Conservation (phyloP, 2,888 invertebrate species). For the Drosophila anomalata region DNA sequence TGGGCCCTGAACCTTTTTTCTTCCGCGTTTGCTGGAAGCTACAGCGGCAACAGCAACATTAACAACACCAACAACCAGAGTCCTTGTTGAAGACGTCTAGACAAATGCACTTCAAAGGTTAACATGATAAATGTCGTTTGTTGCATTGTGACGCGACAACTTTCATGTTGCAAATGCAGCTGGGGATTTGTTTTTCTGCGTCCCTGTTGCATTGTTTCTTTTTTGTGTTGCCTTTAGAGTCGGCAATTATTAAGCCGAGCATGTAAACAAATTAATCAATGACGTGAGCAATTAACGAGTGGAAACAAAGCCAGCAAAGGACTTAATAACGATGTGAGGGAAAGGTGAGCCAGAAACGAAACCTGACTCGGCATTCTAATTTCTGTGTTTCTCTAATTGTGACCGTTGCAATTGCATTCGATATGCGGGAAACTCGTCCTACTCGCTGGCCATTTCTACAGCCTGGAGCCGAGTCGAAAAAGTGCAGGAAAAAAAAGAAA, state of each 20-base stretch:
- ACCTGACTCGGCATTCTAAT: constrained; percentile 39
- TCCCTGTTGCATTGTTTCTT: constrained; percentile 32
- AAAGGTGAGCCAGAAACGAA: constrained; percentile 11
- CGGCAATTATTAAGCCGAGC: constrained; percentile 58
- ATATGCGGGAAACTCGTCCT: constrained; percentile 38
- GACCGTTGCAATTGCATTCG: constrained; percentile 46
- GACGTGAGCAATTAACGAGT: constrained; percentile 60
- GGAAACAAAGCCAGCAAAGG: background rate
- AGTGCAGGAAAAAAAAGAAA: background rate
- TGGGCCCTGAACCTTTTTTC: constrained; percentile 46
- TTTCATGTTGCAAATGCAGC: constrained; percentile 63
- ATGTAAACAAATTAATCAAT: constrained; percentile 72
- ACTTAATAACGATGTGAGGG: background rate
- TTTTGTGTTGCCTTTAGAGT: constrained; percentile 18
- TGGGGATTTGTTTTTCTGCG: constrained; percentile 52
- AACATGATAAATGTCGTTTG: constrained; percentile 80
- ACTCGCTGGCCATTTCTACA: constrained; percentile 3
- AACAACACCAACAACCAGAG: constrained; percentile 43
- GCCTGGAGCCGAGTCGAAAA: background rate
- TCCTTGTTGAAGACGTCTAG: constrained; percentile 77
- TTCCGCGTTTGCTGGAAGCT: constrained; percentile 34
- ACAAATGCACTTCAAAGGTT: constrained; percentile 80
- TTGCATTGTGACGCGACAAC: constrained; percentile 78
- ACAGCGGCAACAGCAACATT: constrained; percentile 38
- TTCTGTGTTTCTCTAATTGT: constrained; percentile 66